These are phyloP conservation scores for Drosophila kepulauana DNA, from an alignment of 1,140 invertebrate species.

Conservation along the genomic window DNA sequence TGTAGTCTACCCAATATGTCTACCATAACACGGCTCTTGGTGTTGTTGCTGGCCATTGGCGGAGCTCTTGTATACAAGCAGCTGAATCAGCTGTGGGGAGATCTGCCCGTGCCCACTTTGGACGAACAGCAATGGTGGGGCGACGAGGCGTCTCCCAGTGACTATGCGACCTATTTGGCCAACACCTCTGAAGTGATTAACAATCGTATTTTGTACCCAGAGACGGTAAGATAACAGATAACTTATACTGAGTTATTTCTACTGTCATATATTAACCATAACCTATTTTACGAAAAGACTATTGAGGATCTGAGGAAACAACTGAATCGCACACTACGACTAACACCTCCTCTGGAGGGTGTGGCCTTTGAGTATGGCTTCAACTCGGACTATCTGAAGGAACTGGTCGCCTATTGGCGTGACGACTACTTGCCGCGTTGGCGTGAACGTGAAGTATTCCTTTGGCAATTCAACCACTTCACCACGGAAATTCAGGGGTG, in stretches of 20 bases:
- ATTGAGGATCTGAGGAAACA: conserved; percentile 58
- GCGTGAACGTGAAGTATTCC: conserved; percentile 87
- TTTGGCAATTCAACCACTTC: conserved; percentile 92
- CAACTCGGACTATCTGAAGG: conserved; percentile 89
- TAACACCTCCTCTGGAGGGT: conserved; percentile 88
- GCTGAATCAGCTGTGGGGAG: conserved; percentile 48
- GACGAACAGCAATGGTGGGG: conserved; percentile 77
- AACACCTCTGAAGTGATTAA: conserved; percentile 68
- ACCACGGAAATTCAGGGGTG: conserved; percentile 89
- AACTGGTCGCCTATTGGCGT: conserved; percentile 90
- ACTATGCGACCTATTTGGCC: conserved; percentile 70
- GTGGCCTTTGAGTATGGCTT: conserved; percentile 91
- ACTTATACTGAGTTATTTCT: neutral
- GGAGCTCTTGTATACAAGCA: conserved; percentile 66
- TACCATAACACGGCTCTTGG: conserved; percentile 52
- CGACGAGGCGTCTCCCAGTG: conserved; percentile 67
- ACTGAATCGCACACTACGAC: conserved; percentile 61
- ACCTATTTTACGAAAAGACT: conserved; percentile 44
- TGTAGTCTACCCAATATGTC: conserved; percentile 41
- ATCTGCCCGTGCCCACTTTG: conserved; percentile 56
- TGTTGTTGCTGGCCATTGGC: conserved; percentile 67
- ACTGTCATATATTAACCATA: neutral
- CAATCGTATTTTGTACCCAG: conserved; percentile 65
- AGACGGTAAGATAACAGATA: conserved; percentile 47
- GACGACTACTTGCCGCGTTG: conserved; percentile 90